Conservation (phyloP, 2,888 invertebrate species). For the Callimorpha dominula region DNA sequence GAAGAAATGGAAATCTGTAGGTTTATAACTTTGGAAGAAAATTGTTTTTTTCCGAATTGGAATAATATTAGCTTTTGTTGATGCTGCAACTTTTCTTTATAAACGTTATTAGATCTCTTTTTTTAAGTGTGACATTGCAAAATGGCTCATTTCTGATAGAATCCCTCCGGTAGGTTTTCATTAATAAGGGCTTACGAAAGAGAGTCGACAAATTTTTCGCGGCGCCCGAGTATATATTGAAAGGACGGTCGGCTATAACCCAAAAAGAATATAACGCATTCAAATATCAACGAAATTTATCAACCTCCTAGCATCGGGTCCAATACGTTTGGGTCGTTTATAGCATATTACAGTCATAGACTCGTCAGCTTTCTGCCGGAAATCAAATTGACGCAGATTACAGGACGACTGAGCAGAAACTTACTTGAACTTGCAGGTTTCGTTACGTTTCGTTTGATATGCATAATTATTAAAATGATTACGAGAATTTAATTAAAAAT, state of each 20-base stretch:
- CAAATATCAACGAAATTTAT: conserved; percentile 85
- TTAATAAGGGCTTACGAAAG: conserved; percentile 68
- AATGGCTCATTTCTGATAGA: conserved; percentile 57
- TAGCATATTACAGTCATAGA: conserved; percentile 80
- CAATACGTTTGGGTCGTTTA: conserved; percentile 84
- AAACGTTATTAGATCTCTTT: conserved; percentile 70
- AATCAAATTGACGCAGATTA: conserved; percentile 85
- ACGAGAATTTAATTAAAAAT: conserved; percentile 39
- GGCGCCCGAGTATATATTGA: conserved; percentile 72
- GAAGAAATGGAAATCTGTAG: conserved; percentile 82
- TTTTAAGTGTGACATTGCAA: conserved; percentile 51
- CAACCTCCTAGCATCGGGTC: conserved; percentile 78
- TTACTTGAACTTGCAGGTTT: conserved; percentile 74
- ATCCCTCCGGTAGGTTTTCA: conserved; percentile 63
- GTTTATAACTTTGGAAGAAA: conserved; percentile 81
- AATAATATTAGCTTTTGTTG: conserved; percentile 77
- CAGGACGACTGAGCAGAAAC: conserved; percentile 70
- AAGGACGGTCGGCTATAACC: conserved; percentile 71
- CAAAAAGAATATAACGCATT: conserved; percentile 81
- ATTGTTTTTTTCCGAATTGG: conserved; percentile 79
- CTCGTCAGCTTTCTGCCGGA: conserved; percentile 81
- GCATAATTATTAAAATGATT: conserved; percentile 62
- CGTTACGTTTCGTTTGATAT: conserved; percentile 65
- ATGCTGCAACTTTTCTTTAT: conserved; percentile 69
- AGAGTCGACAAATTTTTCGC: conserved; percentile 67